Evolutionary conservation across 2,888 invertebrate genomes (phyloP), one percentile per base, ranked within the genome.

Genomic region (Geotrupes spiniger): DNA sequence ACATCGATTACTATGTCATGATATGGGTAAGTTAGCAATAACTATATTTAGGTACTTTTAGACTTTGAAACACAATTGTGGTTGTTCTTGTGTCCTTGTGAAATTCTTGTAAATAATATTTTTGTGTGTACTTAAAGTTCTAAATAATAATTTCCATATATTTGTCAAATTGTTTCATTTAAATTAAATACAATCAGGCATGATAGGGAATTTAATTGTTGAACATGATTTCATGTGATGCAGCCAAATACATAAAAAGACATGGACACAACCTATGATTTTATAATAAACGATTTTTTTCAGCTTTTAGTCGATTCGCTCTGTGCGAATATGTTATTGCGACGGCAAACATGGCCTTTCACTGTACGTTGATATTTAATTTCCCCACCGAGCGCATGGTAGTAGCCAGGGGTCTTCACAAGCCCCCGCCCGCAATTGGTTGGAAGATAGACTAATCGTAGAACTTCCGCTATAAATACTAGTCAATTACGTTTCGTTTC

Each of bases 271-370:
- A n/a, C n/a, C n/a, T n/a, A n/a, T n/a, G n/a, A n/a, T n/a, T n/a
- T n/a, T n/a, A n/a, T 33, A 43, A 16, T 25, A 17, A 33, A 15
- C 10, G 6, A 33, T 16, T 14, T 16, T 16, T 48, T 48, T 28
- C 79, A 94, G 95, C 94, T 37, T 95, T 95, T 76, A 94, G 92
- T 70, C 89, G 89, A 87, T 95, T 95, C 77, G 92, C 95, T 1
- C 79, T 91, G 48, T 93, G 91, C 72, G 95, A 95, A 74, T 95
- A 95, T 73, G 80, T 92, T 66, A 87, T 95, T 65, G 93, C 94
- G 46, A 84, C 87, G 44, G 86, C 90, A 58, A 95, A 94, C 74
- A 94, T 95, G 91, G 87, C 87, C 49, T 95, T 92, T 76, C 94
- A 95, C 68, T 83, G 90, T 56, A 87, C 92, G 28, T 89, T 92